Evolutionary conservation across 2,113 vertebrate genomes (phyloP), one percentile per base, ranked within the genome.

Genomic region (Prietella phreatophila): DNA sequence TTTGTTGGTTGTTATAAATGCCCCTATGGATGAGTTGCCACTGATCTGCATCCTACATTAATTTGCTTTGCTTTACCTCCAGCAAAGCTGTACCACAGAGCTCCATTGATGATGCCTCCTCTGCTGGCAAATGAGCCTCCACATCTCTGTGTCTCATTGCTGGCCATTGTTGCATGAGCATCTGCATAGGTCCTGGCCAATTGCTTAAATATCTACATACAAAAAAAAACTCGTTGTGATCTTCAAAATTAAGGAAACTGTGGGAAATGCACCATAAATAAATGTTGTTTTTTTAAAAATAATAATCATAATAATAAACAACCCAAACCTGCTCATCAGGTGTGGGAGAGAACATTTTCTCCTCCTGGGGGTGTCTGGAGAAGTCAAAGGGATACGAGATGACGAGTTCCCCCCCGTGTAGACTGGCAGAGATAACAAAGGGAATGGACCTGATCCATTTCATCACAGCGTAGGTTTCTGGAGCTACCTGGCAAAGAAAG

Each of bases 11-110:
- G 14, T 71, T 7, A 20, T 71, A 71, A 71, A 8, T n/a, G n/a
- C 30, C 30, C 2, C 36, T 67, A 20, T 55, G 17, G 63, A 82
- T n/a, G 33, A 61, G 20, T 4, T 39, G 11, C 33, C 33, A 8
- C 4, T 61, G 55, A 11, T 20, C 20, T 63, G 5, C 27, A n/a
- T 67, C 20, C 53, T 36, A 67, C 47, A 65, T 25, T 22, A 3
- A 3, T 56, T 71, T 5, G 50, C 47, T 63, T 61, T 19, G 5
- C 47, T 95, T 93, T 94, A 99, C 98, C 98, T 94, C 98, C 98
- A 63, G 97, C 95, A 93, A 99, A 99, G 93, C 98, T 99, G 95
- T 99, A 99, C 98, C 98, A 99, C 92, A 96, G 93, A 0, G 98
- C 98, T 42, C 98, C 98, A 7, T 99, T 99, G 93, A 97, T 97